These are phyloP conservation scores for Holothuria scabra DNA, from an alignment of 53 echinoderm and acorn worm species.

Conservation along the genomic window DNA sequence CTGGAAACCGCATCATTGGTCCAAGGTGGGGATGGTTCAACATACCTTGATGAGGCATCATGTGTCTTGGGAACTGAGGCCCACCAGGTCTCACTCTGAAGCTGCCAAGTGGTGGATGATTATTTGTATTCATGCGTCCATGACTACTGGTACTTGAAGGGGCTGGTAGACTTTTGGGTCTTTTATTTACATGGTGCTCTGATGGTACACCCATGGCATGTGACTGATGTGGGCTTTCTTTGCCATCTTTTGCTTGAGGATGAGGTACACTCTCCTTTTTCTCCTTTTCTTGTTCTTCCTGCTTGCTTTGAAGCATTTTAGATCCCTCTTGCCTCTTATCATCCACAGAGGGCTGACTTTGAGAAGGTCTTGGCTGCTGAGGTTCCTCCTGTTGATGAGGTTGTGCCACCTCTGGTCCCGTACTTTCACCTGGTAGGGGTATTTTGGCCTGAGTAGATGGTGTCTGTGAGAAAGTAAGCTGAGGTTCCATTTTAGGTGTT, in stretches of 20 bases:
- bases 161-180: constrained; percentile 38
- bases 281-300: too few species aligned
- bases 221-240: too few species aligned
- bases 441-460: constrained; percentile 7
- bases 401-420: too few species aligned
- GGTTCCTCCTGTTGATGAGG: too few species aligned
- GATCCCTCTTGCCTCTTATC: too few species aligned
- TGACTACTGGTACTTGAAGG: not conserved
- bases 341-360: too few species aligned
- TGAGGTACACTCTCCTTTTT: too few species aligned
- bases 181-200: constrained; percentile 15
- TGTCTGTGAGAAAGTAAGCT: constrained; percentile 17
- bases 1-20: constrained; percentile 38
- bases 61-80: constrained; percentile 21
- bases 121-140: constrained; percentile 14
- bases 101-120: constrained; percentile 34
- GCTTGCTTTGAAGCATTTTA: too few species aligned
- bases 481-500: constrained; percentile 21
- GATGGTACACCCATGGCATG: not conserved
- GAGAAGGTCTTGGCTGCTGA: too few species aligned
- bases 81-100: constrained; percentile 36
- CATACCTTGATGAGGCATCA: constrained; percentile 14
- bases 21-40: constrained; percentile 43
- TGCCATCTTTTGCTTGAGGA: too few species aligned
- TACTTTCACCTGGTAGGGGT: constrained; percentile 1